These are phyloP conservation scores for Pygoscelis antarcticus DNA, from an alignment of 2,113 vertebrate species.

Conservation along the genomic window DNA sequence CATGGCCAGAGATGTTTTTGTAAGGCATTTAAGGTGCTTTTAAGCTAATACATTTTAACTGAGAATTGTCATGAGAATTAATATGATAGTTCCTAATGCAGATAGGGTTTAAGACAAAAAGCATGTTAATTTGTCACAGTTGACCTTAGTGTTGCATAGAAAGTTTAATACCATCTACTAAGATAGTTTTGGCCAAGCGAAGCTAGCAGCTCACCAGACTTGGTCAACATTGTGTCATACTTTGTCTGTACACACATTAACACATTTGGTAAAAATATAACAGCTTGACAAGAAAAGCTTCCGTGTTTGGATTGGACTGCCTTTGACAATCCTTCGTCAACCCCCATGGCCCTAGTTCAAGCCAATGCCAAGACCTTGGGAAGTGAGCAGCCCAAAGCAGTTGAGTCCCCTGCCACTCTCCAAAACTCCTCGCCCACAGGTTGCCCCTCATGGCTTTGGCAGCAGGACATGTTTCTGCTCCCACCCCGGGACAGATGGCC, in stretches of 20 bases:
- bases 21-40: not conserved
- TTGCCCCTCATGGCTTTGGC: fast-evolving
- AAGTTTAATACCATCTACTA: not conserved
- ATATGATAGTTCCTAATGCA: not conserved
- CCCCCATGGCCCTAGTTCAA: fast-evolving
- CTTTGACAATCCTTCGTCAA: not conserved
- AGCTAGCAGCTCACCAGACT: not conserved
- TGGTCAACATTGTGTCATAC: not conserved
- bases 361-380: not conserved
- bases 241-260: not conserved
- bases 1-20: not conserved
- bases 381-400: not conserved
- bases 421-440: not conserved
- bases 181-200: not conserved
- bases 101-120: not conserved
- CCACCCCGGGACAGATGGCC: fast-evolving
- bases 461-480: not conserved
- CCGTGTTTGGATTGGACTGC: not conserved
- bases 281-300: not conserved
- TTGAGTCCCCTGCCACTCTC: not conserved
- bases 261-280: not conserved
- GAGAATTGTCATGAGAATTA: not conserved
- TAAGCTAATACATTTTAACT: not conserved
- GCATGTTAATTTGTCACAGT: not conserved
- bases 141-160: not conserved